Base-by-base conservation (phyloP, 2,888 invertebrate genomes). In the Leptarthrus brevirostris region DNA sequence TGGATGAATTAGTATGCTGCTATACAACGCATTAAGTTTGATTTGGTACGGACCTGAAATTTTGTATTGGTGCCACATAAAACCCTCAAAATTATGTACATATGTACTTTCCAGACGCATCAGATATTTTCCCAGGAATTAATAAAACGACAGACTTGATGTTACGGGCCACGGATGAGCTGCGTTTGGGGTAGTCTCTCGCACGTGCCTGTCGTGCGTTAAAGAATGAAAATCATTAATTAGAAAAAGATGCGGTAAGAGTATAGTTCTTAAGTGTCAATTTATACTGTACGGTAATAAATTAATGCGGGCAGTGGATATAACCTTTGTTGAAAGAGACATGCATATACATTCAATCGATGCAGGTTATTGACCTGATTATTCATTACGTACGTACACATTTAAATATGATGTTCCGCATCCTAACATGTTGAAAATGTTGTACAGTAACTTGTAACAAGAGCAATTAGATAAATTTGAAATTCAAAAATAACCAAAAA, bases 191-290 rank as follows among this genome's bases (percentile, higher is more conserved):
- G 72, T 72, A 72, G 56, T 40, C 52, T 8, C 49, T 30, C 69
- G 69, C 61, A 73, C 73, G 73, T 58, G 73, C 64, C 73, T 24
- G 24, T 18, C 73, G 61, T 73, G 64, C 64, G 73, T 61, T 72
- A 64, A 52, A 52, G 52, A 64, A 52, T 64, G 64, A 73, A 73
- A 64, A 64, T 73, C 61, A 73, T 73, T 73, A 73, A n/a, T n/a
- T n/a, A n/a, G n/a, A n/a, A n/a, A n/a, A 58, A 16, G 44, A 56
- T 40, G 26, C 54, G 54, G 71, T 56, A 44, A 54, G 26, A 71
- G 24, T 26, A 12, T n/a, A 18, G 36, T 8, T 2, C 10, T 36
- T 10, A 36, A 22, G 36, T 20, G 14, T 54, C n/a, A n/a, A n/a
- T n/a, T n/a, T n/a, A n/a, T n/a, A n/a, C n/a, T n/a, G n/a, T n/a